phyloP scores from a whole-genome alignment of 30 jellyfish, hydroid and myxozoan species.

The Clytia hemisphaerica region DNA sequence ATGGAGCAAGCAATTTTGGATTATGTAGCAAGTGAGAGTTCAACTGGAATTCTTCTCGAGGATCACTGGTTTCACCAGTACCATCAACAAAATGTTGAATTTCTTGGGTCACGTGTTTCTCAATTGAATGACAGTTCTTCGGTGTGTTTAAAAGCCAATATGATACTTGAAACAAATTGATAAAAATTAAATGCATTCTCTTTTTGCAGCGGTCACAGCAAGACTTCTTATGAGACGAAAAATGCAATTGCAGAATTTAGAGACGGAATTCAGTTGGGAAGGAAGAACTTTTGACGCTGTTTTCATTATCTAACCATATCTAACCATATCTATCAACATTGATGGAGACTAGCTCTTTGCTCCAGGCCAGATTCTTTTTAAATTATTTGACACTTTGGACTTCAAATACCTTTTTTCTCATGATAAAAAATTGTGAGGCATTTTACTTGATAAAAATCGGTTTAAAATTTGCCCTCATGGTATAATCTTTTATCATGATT shows the following conservation, averaged over 20 bases:
- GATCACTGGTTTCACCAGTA: slow-evolving; percentile 3
- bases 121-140: slow-evolving; percentile 41
- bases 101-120: slow-evolving; percentile 46
- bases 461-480: no score
- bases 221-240: background rate
- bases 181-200: background rate
- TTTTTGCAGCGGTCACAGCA: background rate
- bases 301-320: no score
- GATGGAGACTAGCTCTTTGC: no score
- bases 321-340: no score
- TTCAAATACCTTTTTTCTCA: no score
- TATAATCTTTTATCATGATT: no score
- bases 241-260: background rate
- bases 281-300: no score
- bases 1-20: background rate
- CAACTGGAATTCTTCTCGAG: slow-evolving; percentile 20
- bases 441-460: no score
- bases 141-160: slow-evolving; percentile 56
- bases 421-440: no score
- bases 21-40: slow-evolving; percentile 28
- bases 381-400: no score
- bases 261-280: background rate
- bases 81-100: slow-evolving; percentile 29
- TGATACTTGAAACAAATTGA: slow-evolving; percentile 1
- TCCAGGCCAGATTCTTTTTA: no score